Evolutionary conservation across 1,140 invertebrate species (phyloP), one percentile per base, ranked within the genome.

Genomic region (Apis cerana): DNA sequence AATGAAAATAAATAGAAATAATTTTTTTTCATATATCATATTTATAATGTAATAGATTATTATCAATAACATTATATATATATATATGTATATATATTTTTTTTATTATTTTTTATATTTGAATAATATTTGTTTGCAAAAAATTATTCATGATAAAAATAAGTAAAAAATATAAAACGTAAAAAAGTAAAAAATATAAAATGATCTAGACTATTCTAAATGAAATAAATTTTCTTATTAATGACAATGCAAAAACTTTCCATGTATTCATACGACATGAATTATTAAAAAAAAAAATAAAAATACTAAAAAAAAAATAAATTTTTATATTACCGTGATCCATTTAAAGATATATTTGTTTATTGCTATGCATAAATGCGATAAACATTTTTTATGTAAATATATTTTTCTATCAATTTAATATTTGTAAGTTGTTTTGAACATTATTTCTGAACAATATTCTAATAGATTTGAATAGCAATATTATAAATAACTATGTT

Each of bases 321-420:
- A 50, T 58, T 33, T 15, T 27, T 13, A 70, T 79, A 48, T 62
- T 86, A 80, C 43, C 58, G 62, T 56, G 21, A 4, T 7, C 19
- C 56, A 64, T 75, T 56, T 71, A 84, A 69, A 83, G 61, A 78
- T 54, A 76, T 58, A 54, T 75, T 59, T 27, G 11, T 84, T 61
- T 67, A 43, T 23, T 10, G 17, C 19, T 77, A 23, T 43, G 23
- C 54, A 56, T 50, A 50, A 11, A 69, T 58, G 17, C n/a, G 65
- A 62, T 75, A 52, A 70, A 54, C 54, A 56, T 75, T 84, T 64
- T 43, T 75, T 74, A 71, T 75, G 69, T 52, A 23, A 72, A 68
- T 79, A 27, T 80, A 67, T 71, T 83, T 68, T 81, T 68, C 10
- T 78, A 58, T 8, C 8, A 68, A 48, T 52, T 43, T 75, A 68